Percentiles rank a stretch among this genome's conserved stretches.
Evolutionary conservation across 2,113 vertebrate genomes (phyloP).

Genomic region (Solea solea): DNA sequence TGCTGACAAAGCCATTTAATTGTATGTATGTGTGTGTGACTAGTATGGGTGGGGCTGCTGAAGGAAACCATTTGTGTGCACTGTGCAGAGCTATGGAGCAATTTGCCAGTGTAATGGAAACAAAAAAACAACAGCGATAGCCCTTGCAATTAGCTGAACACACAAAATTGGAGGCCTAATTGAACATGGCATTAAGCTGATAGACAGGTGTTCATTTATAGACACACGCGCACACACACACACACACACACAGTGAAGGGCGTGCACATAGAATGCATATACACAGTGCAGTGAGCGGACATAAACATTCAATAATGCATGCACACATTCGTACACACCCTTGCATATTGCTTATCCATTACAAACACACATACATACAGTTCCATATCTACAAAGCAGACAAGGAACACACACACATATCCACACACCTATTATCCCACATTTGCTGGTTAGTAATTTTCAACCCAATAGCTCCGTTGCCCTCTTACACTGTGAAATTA

Average conservation of each 20-base stretch:
- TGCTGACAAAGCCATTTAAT: slow-evolving; percentile 18
- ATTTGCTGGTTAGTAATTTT: slow-evolving; percentile 74
- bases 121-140: slow-evolving; percentile 46
- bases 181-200: slow-evolving; percentile 67
- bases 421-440: slow-evolving; percentile 52
- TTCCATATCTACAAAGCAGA: background rate
- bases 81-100: slow-evolving; percentile 26
- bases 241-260: slow-evolving; percentile 7
- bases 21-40: slow-evolving; percentile 1
- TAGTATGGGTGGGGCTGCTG: slow-evolving; percentile 15
- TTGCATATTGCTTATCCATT: background rate
- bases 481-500: slow-evolving; percentile 65
- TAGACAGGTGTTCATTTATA: slow-evolving; percentile 54
- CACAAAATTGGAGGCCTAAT: slow-evolving; percentile 68
- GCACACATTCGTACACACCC: slow-evolving; percentile 2
- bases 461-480: slow-evolving; percentile 54
- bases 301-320: background rate
- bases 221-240: slow-evolving; percentile 10
- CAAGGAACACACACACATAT: slow-evolving; percentile 31
- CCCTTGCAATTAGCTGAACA: slow-evolving; percentile 74
- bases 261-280: background rate
- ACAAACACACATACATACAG: background rate
- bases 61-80: slow-evolving; percentile 64
- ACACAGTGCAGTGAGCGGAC: background rate
- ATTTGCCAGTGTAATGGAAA: slow-evolving; percentile 66